Evolutionary conservation across 1,140 invertebrate species (phyloP), one percentile per base, ranked within the genome.

Genomic region (Drosophila rufa): DNA sequence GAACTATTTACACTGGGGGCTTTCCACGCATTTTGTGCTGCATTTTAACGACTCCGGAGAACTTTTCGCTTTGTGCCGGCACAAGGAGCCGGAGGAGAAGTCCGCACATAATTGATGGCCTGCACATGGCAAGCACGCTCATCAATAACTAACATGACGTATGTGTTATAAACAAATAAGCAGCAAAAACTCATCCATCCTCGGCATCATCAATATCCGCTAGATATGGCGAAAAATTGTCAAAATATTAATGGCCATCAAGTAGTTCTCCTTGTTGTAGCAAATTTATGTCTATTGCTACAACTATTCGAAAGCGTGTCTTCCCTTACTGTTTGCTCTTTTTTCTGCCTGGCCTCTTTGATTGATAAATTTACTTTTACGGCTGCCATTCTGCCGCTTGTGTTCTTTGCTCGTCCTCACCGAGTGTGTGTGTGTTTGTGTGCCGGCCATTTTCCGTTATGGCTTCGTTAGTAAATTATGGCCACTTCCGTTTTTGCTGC

Each of bases 401-500:
- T 51, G 47, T 42, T 43, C 47, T 22, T 19, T 42, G 15, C 11
- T 14, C n/a, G 9, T 15, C 3, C 40, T n/a, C 15, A 5, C 53
- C 22, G 22, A 25, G 22, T 25, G 57, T 48, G 46, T 68, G 45
- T 69, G 64, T 65, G 12, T 55, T 7, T 80, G 65, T 65, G 69
- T 65, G 53, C 65, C 50, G 75, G 78, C 53, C 78, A 70, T 84
- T 87, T 51, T 75, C 67, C 73, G 73, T 84, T 90, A 89, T 70
- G 71, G 80, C 85, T 91, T 91, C 79, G 81, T 91, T 90, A 90
- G 79, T 90, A 90, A 90, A 90, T 90, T 90, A 90, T 90, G 79
- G 86, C 85, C 81, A 90, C 85, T 90, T 90, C 86, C 85, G 85
- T 75, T 80, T 84, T 79, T 89, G 79, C 85, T 89, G 79, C 85